Evolutionary conservation across 2,888 invertebrate genomes (phyloP), one percentile per base, ranked within the genome.

Genomic region (Agrochola lota): DNA sequence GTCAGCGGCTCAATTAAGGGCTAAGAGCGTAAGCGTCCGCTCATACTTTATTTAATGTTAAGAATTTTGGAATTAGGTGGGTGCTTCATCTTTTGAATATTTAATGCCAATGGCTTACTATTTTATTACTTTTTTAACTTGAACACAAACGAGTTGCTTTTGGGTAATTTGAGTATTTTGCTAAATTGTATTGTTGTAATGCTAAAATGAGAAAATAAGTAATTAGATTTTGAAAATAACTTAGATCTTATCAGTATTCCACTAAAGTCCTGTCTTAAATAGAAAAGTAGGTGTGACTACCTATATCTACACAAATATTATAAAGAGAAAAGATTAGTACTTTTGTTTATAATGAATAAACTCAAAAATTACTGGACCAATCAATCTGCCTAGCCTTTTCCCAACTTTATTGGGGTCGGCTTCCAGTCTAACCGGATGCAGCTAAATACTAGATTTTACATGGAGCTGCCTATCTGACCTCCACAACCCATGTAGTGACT

Each of bases 21-120:
- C 69, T 81, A 72, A 81, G 64, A 69, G 82, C 69, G 77, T 83
- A 85, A 83, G 66, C 83, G 72, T 69, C 77, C 77, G 71, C 81
- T 85, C 69, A 85, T 83, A 77, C 52, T 82, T 85, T 81, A 83
- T 85, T 83, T 67, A 83, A 85, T 69, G 83, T 82, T 83, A 81
- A 77, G 85, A 85, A 83, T 77, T 81, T 67, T 2, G 9, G 81
- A 68, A 79, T 79, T 78, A 81, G 66, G n/a, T 67, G 55, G 60
- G 49, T 71, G 57, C 59, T 59, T 59, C 71, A 68, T 71, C 63
- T 46, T 72, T 80, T 81, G 63, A 80, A 68, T 68, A n/a, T 59
- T 60, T 57, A 52, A 84, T 79, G 52, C 35, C 20, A 79, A 71
- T 8, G 66, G 62, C 63, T 79, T 67, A 35, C 52, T 46, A 84